Evolutionary conservation across 2,113 vertebrate species (phyloP).

Genomic region (Cricetomys ansorgei): DNA sequence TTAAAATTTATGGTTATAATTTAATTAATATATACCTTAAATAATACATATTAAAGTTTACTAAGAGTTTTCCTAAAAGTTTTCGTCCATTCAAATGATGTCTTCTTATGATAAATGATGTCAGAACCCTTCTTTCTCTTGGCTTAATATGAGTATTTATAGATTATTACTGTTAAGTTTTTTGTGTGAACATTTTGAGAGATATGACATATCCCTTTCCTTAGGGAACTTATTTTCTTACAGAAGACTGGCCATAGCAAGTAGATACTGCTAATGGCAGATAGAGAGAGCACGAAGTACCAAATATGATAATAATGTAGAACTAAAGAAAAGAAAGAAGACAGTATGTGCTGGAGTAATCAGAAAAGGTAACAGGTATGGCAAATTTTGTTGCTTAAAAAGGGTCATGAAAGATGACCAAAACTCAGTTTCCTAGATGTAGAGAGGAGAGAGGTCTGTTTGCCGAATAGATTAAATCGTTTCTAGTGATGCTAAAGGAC

Average conservation of each 20-base stretch:
- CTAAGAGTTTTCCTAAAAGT: slow-evolving; percentile 19
- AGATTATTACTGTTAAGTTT: neutral
- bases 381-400: neutral
- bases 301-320: neutral
- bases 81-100: neutral
- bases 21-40: neutral
- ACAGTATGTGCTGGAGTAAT: neutral
- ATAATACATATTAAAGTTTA: neutral
- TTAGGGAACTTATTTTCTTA: neutral
- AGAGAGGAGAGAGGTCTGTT: neutral
- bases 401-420: neutral
- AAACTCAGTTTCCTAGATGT: neutral
- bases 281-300: neutral
- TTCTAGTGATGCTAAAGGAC: neutral
- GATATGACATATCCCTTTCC: neutral
- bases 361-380: neutral
- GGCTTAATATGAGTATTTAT: slow-evolving; percentile 40
- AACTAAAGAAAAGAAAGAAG: neutral
- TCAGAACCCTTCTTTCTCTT: neutral
- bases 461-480: neutral
- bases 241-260: neutral
- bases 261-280: neutral
- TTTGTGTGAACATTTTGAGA: neutral
- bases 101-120: neutral
- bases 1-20: slow-evolving; percentile 34